Conservation (phyloP, 2,113 vertebrate species). For the Petroica traversi region DNA sequence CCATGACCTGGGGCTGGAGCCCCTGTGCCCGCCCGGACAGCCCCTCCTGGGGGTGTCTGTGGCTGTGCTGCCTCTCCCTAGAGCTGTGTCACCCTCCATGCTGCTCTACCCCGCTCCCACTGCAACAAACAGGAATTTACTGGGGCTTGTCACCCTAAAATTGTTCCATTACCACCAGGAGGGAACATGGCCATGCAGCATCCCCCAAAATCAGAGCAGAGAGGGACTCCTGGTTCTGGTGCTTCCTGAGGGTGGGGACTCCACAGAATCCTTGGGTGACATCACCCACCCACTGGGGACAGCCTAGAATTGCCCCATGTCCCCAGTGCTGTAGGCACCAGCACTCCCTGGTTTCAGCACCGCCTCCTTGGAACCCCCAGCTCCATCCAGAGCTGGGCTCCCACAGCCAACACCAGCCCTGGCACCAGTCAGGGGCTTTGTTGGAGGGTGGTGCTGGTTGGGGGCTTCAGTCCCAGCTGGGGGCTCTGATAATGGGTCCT, state of each 20-base stretch:
- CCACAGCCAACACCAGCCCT: not conserved
- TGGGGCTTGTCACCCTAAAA: not conserved
- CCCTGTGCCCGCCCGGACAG: not conserved
- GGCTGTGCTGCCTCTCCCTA: not conserved
- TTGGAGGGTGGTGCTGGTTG: fast-evolving
- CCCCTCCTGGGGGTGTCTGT: not conserved
- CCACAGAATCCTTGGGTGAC: not conserved
- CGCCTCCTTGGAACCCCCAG: fast-evolving
- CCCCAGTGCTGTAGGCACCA: fast-evolving
- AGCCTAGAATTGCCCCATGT: fast-evolving
- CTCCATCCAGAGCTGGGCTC: not conserved
- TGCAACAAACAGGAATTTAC: not conserved
- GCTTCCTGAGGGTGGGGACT: not conserved
- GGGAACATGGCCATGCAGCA: not conserved
- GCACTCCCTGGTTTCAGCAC: not conserved
- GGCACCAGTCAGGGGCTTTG: not conserved
- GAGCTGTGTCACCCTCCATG: not conserved
- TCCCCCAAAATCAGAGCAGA: not conserved
- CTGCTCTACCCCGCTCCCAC: not conserved
- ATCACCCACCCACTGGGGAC: fast-evolving
- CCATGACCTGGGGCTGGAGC: not conserved
- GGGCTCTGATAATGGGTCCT: not conserved
- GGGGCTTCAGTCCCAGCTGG: not conserved
- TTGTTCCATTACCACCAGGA: too few relatives aligned
- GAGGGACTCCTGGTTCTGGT: not conserved